Conservation (phyloP, 2,888 invertebrate species). For the Andrena praecox region DNA sequence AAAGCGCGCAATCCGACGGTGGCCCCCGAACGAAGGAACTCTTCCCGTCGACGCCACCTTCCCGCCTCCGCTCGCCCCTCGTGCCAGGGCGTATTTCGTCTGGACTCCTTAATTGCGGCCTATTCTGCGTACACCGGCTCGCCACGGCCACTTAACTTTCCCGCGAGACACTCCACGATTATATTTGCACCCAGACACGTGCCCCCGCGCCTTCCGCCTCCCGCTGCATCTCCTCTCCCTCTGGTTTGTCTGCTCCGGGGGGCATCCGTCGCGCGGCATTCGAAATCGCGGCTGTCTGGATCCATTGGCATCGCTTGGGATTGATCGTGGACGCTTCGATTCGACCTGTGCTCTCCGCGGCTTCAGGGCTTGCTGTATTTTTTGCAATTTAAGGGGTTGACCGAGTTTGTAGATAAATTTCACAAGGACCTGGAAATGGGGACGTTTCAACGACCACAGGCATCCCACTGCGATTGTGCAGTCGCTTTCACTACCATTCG, state of each 20-base stretch:
- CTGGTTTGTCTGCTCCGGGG: slow-evolving; percentile 37
- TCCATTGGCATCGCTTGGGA: slow-evolving; percentile 23
- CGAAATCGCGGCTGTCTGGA: neutral
- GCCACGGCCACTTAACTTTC: slow-evolving; percentile 70
- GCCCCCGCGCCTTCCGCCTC: slow-evolving; percentile 35
- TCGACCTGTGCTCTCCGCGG: neutral
- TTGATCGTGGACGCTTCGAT: slow-evolving; percentile 9
- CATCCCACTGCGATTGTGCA: too few relatives aligned
- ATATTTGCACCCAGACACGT: slow-evolving; percentile 68
- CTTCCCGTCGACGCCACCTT: slow-evolving; percentile 10
- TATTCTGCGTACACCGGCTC: slow-evolving; percentile 68
- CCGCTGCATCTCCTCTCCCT: slow-evolving; percentile 16
- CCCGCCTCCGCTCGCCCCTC: slow-evolving; percentile 8
- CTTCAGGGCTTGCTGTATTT: too few relatives aligned
- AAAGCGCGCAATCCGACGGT: slow-evolving; percentile 64
- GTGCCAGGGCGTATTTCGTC: slow-evolving; percentile 61
- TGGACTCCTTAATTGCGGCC: slow-evolving; percentile 74
- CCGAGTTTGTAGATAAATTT: too few relatives aligned
- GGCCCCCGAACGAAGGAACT: slow-evolving; percentile 56
- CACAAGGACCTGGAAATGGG: too few relatives aligned
- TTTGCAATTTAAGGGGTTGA: too few relatives aligned
- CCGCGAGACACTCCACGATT: slow-evolving; percentile 70
- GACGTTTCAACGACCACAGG: too few relatives aligned
- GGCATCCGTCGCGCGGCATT: slow-evolving; percentile 13
- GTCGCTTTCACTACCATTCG: neutral